Evolutionary conservation across 2,797 vertebrate genomes (phyloP).

Genomic region (Acipenser transmontanus): DNA sequence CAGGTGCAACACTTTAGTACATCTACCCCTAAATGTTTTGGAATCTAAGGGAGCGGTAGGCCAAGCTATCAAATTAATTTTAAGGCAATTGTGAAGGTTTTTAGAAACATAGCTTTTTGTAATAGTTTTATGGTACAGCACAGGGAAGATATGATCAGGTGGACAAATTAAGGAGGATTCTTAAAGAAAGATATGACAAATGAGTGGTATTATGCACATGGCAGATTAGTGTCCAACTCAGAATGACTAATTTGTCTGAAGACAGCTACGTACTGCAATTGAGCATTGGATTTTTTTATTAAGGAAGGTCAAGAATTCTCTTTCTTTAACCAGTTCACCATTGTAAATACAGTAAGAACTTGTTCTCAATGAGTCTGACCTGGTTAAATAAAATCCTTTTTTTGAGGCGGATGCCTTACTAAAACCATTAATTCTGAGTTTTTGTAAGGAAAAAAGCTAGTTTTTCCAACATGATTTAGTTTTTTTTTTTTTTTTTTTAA

Average conservation of each 20-base stretch:
- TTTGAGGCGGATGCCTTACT: no score
- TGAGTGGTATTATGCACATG: slow-evolving; percentile 26
- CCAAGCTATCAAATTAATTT: slow-evolving; percentile 72
- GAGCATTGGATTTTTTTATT: no score
- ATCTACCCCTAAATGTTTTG: slow-evolving; percentile 39
- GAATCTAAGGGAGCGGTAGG: slow-evolving; percentile 55
- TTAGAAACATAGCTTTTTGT: slow-evolving; percentile 50
- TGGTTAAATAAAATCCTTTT: no score
- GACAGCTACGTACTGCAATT: no score
- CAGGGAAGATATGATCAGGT: slow-evolving; percentile 47
- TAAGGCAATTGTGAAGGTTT: slow-evolving; percentile 61
- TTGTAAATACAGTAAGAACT: no score
- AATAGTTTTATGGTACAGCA: slow-evolving; percentile 46
- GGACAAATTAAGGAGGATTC: slow-evolving; percentile 52
- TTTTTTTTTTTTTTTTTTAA: slow-evolving; percentile 60
- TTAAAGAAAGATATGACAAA: slow-evolving; percentile 48
- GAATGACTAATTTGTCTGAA: no score
- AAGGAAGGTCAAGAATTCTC: no score
- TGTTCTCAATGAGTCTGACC: no score
- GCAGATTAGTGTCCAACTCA: background rate
- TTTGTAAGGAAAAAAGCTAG: no score
- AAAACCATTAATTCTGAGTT: no score
- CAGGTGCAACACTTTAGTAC: no score
- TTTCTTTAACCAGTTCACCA: no score
- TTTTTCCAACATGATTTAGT: slow-evolving; percentile 9